Conservation (phyloP, 2,888 invertebrate genomes). For the Dasysyrphus tricinctus region DNA sequence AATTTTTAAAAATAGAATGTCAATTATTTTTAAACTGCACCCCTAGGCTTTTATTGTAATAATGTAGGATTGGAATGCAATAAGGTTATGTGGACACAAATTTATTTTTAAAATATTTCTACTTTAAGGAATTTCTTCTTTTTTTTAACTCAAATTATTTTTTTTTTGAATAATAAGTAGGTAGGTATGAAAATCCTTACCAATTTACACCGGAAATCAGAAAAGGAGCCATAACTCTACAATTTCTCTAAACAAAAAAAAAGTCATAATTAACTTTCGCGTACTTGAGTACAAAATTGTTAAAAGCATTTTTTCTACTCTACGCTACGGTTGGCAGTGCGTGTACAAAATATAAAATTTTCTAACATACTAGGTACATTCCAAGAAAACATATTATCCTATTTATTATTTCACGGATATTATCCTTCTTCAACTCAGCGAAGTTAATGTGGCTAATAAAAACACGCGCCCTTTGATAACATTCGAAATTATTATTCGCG, state of each 20-base stretch:
- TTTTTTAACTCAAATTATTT: no score
- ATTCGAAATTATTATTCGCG: constrained; percentile 65
- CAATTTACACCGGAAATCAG: not conserved
- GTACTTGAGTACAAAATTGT: not conserved
- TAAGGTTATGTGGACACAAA: no score
- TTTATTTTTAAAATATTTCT: no score
- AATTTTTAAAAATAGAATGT: no score
- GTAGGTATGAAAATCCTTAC: not conserved
- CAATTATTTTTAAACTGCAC: no score
- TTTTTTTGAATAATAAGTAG: no score
- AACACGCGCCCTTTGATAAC: constrained; percentile 65
- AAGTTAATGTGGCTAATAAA: constrained; percentile 57
- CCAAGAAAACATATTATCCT: not conserved
- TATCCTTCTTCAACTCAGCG: constrained; percentile 50
- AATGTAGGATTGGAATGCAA: no score
- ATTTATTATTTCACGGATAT: constrained; percentile 36
- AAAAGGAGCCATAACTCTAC: not conserved
- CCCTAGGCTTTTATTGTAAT: no score
- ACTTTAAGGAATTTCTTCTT: no score
- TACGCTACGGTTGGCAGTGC: no score
- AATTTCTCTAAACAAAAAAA: not conserved
- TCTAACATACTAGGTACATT: not conserved
- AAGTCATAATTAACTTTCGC: not conserved
- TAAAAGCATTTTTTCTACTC: not conserved
- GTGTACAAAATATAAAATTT: not conserved